Percentiles rank a stretch among this genome's conserved stretches.
These are phyloP conservation scores for Zosterops borbonicus DNA, from an alignment of 2,113 vertebrate species.

Conservation along the genomic window DNA sequence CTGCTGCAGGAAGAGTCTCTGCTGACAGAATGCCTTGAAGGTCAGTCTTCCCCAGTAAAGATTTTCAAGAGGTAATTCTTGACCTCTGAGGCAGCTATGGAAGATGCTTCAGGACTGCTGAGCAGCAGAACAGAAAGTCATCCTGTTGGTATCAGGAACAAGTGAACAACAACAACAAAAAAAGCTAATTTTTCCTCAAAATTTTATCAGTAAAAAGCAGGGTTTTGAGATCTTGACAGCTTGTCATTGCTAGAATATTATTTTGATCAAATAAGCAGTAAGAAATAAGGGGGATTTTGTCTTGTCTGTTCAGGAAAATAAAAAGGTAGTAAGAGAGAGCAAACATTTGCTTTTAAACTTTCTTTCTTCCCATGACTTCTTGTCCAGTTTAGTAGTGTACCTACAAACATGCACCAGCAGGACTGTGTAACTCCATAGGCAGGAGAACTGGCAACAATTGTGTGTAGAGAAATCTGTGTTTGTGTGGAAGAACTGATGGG, in stretches of 20 bases:
- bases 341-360: not conserved
- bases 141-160: not conserved
- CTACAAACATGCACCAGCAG: not conserved
- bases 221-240: not conserved
- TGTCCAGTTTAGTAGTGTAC: not conserved
- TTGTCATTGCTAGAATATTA: not conserved
- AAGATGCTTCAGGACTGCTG: not conserved
- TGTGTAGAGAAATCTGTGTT: not conserved
- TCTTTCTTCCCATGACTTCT: not conserved
- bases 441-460: not conserved
- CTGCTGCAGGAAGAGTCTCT: not conserved
- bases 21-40: not conserved
- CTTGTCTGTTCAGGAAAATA: not conserved
- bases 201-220: not conserved
- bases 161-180: not conserved
- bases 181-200: not conserved
- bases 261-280: not conserved
- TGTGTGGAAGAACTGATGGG: not conserved
- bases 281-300: not conserved
- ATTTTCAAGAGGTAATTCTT: not conserved
- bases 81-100: not conserved
- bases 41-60: not conserved
- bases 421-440: not conserved
- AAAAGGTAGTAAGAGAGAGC: not conserved
- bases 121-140: not conserved